Percentiles rank a stretch among this genome's conserved stretches.
Evolutionary conservation across 2,888 invertebrate species (phyloP).

Genomic region (Rhagonycha fulva): DNA sequence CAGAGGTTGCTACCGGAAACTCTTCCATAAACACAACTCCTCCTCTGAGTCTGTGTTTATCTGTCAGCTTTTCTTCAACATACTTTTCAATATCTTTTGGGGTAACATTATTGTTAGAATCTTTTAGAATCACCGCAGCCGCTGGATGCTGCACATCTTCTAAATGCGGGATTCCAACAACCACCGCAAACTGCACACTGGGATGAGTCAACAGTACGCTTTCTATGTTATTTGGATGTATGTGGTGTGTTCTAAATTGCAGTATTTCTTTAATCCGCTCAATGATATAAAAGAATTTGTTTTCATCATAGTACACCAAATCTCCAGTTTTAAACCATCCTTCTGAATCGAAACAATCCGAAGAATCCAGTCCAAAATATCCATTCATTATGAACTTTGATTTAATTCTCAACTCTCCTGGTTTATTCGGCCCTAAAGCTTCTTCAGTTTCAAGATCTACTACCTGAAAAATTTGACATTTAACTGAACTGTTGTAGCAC

Average conservation of each 20-base stretch:
- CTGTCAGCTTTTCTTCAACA: slow-evolving; percentile 32
- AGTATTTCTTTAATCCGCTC: slow-evolving; percentile 57
- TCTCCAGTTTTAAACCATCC: slow-evolving; percentile 59
- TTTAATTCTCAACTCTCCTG: slow-evolving; percentile 60
- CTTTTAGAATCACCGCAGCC: slow-evolving; percentile 59
- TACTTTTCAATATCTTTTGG: slow-evolving; percentile 33
- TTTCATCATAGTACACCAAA: slow-evolving; percentile 55
- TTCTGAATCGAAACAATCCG: slow-evolving; percentile 50
- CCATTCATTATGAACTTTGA: slow-evolving; percentile 48
- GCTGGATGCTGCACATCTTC: slow-evolving; percentile 72
- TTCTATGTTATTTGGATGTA: slow-evolving; percentile 81
- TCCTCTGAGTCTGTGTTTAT: slow-evolving; percentile 31
- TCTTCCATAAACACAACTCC: slow-evolving; percentile 33
- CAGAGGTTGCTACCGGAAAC: slow-evolving; percentile 28
- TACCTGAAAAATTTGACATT: slow-evolving; percentile 50
- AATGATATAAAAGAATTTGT: slow-evolving; percentile 54
- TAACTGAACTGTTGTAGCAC: neutral
- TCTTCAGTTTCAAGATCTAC: slow-evolving; percentile 55
- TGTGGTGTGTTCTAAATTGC: slow-evolving; percentile 57
- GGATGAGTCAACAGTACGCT: slow-evolving; percentile 70
- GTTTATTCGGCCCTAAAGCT: slow-evolving; percentile 55
- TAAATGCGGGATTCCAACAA: slow-evolving; percentile 74
- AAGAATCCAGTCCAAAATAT: slow-evolving; percentile 56
- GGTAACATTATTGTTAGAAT: slow-evolving; percentile 20
- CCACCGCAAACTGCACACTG: slow-evolving; percentile 75